Base-by-base conservation (phyloP, 2,888 invertebrate genomes). In the Hypercompe scribonia region DNA sequence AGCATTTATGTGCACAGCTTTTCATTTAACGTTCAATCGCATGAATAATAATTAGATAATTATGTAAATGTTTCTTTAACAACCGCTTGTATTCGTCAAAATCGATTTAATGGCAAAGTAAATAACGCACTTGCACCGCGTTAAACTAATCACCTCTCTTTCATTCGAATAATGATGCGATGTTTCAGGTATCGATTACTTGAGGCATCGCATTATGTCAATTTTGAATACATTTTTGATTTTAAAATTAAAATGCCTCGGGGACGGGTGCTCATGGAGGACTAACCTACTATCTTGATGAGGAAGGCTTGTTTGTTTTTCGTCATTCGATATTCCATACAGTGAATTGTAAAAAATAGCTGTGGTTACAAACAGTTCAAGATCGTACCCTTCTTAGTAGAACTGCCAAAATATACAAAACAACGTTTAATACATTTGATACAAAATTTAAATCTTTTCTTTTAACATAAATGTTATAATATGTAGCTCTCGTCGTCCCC, bases 81-180 rank as follows among this genome's bases (percentile, higher is more conserved):
- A 83, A 86, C 87, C 86, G 84, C 89, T 91, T 90, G 36, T n/a
- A 28, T 68, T 86, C 78, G 83, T 72, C 70, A 78, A 74, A 77
- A 89, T 88, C 84, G 89, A 90, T 90, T 89, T 86, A 86, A 87
- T 86, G 81, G 77, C 71, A 78, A 90, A 90, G 88, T 84, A 92
- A 93, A 93, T 91, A 93, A 76, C 75, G 77, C 79, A 76, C 74
- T 77, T 80, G 71, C 80, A 81, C 78, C 80, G 88, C 87, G 89
- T 83, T 87, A 87, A 89, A 87, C 81, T 84, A 86, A 87, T 86
- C 88, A 86, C 86, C 86, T 88, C 86, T 84, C 84, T 84, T 86
- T 84, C 83, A 69, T 84, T 85, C 82, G 75, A 87, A 87, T 88
- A 84, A 87, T 85, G 82, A 87, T 79, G 79, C 78, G 71, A 78